Evolutionary conservation across 2,888 invertebrate genomes (phyloP).

Genomic region (Acanthoscelides obtectus): DNA sequence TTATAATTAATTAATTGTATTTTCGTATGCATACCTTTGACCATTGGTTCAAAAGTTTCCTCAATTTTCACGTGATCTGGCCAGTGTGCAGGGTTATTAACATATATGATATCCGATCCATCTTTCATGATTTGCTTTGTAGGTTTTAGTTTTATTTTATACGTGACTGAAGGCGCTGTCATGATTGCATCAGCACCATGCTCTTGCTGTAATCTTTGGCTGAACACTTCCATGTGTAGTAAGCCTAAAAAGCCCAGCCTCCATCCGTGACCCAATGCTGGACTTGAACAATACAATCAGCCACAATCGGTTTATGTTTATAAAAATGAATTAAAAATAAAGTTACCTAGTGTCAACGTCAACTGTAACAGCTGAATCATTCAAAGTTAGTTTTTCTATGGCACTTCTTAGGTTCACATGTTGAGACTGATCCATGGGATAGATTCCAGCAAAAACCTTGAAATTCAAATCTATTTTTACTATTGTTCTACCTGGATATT

Average conservation of each 20-base stretch:
- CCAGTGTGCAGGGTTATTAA: conserved; percentile 73
- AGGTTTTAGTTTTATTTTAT: conserved; percentile 72
- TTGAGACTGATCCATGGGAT: conserved; percentile 87
- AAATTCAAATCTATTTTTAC: neutral
- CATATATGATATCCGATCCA: conserved; percentile 55
- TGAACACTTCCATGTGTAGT: conserved; percentile 84
- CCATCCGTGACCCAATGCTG: conserved; percentile 86
- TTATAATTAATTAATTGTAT: neutral
- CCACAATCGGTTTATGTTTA: neutral
- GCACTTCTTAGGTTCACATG: conserved; percentile 69
- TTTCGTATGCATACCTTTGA: conserved; percentile 57
- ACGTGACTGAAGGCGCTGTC: conserved; percentile 83
- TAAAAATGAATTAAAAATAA: neutral
- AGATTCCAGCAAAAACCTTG: conserved; percentile 75
- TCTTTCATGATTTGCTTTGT: conserved; percentile 65
- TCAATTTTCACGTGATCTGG: conserved; percentile 64
- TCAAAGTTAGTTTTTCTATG: conserved; percentile 86
- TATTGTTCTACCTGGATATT: no score
- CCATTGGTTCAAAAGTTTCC: conserved; percentile 82
- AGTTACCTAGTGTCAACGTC: conserved; percentile 72
- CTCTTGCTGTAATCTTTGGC: conserved; percentile 80
- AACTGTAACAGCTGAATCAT: conserved; percentile 89
- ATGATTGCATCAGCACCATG: conserved; percentile 75
- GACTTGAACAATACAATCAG: conserved; percentile 49
- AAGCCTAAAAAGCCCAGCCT: conserved; percentile 82